A percentile compares a stretch with the other conserved stretches of the same genome.
Conservation (phyloP, 2,113 vertebrate species). For the Heterocephalus glaber region DNA sequence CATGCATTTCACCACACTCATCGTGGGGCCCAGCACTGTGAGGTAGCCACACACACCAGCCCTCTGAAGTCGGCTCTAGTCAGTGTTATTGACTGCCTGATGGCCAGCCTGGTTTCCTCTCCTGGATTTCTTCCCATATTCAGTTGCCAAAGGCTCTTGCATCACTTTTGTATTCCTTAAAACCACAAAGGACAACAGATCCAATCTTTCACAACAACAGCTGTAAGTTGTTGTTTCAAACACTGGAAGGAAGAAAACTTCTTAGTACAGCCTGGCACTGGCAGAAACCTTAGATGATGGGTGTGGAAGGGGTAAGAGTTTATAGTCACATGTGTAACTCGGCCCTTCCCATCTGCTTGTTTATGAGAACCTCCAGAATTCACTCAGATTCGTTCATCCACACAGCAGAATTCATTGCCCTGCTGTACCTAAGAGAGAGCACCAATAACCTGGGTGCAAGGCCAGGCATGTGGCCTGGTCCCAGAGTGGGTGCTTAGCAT, state of each 20-base stretch:
- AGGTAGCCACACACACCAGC: too few species aligned
- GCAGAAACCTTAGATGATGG: fast-evolving
- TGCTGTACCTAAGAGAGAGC: not conserved
- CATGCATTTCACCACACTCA: not conserved
- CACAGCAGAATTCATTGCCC: not conserved
- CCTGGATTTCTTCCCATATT: not conserved
- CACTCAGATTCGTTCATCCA: not conserved
- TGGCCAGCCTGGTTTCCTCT: not conserved
- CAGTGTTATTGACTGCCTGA: not conserved
- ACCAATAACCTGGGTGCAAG: not conserved
- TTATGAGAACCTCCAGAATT: not conserved
- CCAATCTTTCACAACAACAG: not conserved
- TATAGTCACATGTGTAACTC: not conserved
- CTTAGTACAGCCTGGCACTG: not conserved
- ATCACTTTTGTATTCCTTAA: not conserved
- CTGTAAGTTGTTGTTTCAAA: not conserved
- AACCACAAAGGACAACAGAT: not conserved
- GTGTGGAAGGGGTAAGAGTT: fast-evolving
- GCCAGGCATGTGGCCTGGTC: not conserved
- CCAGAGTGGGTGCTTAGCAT: too few species aligned
- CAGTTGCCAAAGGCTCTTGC: not conserved
- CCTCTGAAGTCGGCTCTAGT: not conserved
- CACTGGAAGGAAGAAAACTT: not conserved
- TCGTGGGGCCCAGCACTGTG: not conserved
- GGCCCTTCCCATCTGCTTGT: not conserved